These are phyloP conservation scores for Druceiella hillmani DNA, from an alignment of 2,888 invertebrate species.

Conservation along the genomic window DNA sequence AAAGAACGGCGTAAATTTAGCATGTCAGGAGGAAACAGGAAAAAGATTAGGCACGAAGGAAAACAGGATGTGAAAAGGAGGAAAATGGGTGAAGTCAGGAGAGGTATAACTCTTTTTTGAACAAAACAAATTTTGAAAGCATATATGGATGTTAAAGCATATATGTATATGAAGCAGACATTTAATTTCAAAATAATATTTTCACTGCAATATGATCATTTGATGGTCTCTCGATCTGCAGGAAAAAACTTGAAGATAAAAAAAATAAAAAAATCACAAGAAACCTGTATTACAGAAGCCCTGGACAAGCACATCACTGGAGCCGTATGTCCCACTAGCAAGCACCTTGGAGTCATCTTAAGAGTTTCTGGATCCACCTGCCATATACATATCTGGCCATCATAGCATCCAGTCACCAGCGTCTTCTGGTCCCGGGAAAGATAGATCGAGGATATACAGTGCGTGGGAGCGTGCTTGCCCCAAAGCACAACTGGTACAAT, in stretches of 20 bases:
- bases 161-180: no score
- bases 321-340: conserved; percentile 92
- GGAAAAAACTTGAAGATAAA: conserved; percentile 28
- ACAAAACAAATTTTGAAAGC: no score
- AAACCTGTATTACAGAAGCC: conserved; percentile 63
- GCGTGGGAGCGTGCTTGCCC: conserved; percentile 95
- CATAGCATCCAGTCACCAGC: conserved; percentile 94
- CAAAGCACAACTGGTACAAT: conserved; percentile 97
- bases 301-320: conserved; percentile 86
- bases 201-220: no score
- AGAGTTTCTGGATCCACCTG: conserved; percentile 67
- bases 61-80: no score
- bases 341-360: conserved; percentile 87
- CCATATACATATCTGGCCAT: conserved; percentile 98
- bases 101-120: no score
- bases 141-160: no score
- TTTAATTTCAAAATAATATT: no score
- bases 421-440: conserved; percentile 88
- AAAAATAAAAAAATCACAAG: conserved; percentile 8
- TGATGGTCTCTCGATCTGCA: no score
- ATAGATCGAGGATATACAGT: conserved; percentile 92
- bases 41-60: no score
- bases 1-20: no score
- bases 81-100: no score
- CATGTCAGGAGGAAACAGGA: no score